Evolutionary conservation across 2,888 invertebrate genomes (phyloP).

Genomic region (Troglohyphantes excavatus): DNA sequence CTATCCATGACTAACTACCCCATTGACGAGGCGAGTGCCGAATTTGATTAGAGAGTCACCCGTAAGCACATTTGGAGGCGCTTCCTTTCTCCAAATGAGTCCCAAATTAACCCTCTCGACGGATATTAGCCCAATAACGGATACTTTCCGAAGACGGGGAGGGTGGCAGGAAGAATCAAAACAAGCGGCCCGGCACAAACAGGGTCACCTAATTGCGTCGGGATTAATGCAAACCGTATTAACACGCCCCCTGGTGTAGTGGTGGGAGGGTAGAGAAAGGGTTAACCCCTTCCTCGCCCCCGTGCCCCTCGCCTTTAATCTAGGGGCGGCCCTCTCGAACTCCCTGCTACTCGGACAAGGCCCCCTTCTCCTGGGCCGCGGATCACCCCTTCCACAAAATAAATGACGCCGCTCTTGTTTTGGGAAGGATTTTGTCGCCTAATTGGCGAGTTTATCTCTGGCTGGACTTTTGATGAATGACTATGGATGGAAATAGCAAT

Average conservation of each 20-base stretch:
- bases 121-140: conserved; percentile 73
- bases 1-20: neutral
- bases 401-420: conserved; percentile 65
- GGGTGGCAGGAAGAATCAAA: conserved; percentile 71
- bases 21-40: neutral
- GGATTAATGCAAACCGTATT: conserved; percentile 78
- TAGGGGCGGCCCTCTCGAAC: neutral
- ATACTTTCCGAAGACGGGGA: conserved; percentile 44
- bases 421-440: conserved; percentile 41
- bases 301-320: conserved; percentile 49
- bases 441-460: neutral
- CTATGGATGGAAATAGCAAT: no score
- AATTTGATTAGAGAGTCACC: conserved; percentile 11
- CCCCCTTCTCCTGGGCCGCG: neutral
- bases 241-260: conserved; percentile 53
- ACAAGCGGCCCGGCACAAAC: conserved; percentile 72
- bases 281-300: conserved; percentile 40
- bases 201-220: conserved; percentile 73
- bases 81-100: conserved; percentile 42
- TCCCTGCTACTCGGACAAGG: neutral
- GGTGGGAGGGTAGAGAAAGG: conserved; percentile 36
- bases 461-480: neutral
- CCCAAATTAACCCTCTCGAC: conserved; percentile 55
- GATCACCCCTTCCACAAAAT: conserved; percentile 19
- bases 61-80: conserved; percentile 19